These are phyloP conservation scores for Orthosia gothica DNA, from an alignment of 2,888 invertebrate species.

Conservation along the genomic window DNA sequence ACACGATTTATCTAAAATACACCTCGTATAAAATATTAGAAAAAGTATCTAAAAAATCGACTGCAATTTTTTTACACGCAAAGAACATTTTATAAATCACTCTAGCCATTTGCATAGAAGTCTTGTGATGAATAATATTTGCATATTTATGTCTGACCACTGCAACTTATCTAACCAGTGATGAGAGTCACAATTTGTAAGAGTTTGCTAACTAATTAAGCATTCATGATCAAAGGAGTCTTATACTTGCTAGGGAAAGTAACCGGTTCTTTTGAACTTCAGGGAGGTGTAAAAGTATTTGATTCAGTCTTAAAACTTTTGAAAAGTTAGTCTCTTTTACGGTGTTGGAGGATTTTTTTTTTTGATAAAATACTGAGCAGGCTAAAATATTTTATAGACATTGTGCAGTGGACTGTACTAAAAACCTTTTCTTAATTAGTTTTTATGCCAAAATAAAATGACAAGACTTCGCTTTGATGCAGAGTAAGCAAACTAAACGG, in stretches of 20 bases:
- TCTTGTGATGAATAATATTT: slow-evolving; percentile 76
- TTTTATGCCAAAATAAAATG: not conserved
- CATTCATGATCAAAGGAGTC: slow-evolving; percentile 63
- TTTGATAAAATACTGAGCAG: not conserved
- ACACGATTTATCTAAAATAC: not conserved
- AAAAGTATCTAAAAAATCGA: not conserved
- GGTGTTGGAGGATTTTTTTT: not conserved
- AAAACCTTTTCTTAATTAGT: not conserved
- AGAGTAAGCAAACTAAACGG: not conserved
- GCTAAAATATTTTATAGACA: not conserved
- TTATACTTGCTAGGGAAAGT: slow-evolving; percentile 47
- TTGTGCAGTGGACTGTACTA: not conserved
- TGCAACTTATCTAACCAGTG: slow-evolving; percentile 68
- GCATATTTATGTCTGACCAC: slow-evolving; percentile 70
- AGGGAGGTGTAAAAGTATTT: slow-evolving; percentile 59
- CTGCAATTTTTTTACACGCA: not conserved
- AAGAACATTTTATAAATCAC: not conserved
- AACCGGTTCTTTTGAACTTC: slow-evolving; percentile 51
- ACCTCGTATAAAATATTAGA: not conserved
- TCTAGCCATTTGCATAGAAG: slow-evolving; percentile 65
- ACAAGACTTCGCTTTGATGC: not conserved
- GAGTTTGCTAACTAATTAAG: slow-evolving; percentile 66
- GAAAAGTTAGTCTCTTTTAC: slow-evolving; percentile 10
- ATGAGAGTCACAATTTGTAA: slow-evolving; percentile 61
- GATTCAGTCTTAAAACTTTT: slow-evolving; percentile 43